A percentile compares a stretch with the other conserved stretches of the same genome.
Conservation (phyloP, 2,113 vertebrate species). For the Stomatorhinus ivindoensis region DNA sequence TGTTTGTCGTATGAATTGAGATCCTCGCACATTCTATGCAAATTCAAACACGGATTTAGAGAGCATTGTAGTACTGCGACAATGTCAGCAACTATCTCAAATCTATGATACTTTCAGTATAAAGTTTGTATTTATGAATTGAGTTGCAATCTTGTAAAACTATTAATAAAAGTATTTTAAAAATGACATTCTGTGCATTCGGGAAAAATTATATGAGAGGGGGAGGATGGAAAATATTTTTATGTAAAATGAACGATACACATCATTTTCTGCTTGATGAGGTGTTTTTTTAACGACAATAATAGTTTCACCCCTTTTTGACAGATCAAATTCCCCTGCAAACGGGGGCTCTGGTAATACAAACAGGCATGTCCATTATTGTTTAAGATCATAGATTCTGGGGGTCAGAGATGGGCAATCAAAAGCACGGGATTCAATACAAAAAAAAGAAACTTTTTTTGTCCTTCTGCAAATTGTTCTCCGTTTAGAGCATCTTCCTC, state of each 20-base stretch:
- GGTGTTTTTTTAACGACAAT: background rate
- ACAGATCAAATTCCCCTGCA: background rate
- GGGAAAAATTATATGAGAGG: background rate
- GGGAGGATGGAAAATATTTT: background rate
- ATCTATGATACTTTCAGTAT: constrained; percentile 87
- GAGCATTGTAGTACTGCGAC: constrained; percentile 78
- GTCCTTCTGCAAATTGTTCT: background rate
- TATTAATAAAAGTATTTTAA: constrained; percentile 88
- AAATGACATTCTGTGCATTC: constrained; percentile 25
- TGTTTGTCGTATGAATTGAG: constrained; percentile 51
- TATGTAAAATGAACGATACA: background rate
- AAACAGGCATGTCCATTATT: background rate
- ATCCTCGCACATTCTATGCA: constrained; percentile 90
- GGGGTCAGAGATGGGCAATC: background rate
- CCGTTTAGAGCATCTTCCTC: background rate
- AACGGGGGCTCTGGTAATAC: background rate
- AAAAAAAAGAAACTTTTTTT: background rate
- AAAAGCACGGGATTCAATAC: background rate
- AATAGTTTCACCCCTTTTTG: background rate
- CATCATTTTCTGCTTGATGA: background rate
- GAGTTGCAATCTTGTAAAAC: constrained; percentile 81
- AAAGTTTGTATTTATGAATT: constrained; percentile 94
- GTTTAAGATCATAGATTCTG: background rate
- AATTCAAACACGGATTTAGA: constrained; percentile 64
- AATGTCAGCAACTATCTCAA: constrained; percentile 81